Base-by-base conservation (phyloP, 1,140 invertebrate genomes). In the Ectropis grisescens region DNA sequence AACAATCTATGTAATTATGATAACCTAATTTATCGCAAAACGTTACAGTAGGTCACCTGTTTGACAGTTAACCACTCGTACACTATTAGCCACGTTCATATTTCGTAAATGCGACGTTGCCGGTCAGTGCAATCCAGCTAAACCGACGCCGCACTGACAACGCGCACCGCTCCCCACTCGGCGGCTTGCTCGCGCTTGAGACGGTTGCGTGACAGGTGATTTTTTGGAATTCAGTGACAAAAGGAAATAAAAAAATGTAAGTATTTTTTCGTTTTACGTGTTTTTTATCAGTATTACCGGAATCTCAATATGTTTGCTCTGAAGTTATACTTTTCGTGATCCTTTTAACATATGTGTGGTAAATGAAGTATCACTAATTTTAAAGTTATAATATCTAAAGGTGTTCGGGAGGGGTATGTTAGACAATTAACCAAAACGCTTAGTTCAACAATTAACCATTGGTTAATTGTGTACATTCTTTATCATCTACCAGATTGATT, bases 51-150 rank as follows among this genome's bases (percentile, higher is more conserved):
- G n/a, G 19, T 22, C 4, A 22, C 19, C 4, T 22, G 19, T 22
- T 9, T 5, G 9, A 22, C 19, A 22, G 4, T 22, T 22, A 22
- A 22, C 19, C 19, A 22, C 11, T n/a, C 16, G 13, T 12, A 13
- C 23, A 12, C 12, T 25, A 25, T 33, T 26, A 26, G n/a, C 13
- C 24, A 33, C 26, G 26, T 33, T 33, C 16, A 35, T 35, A 28
- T n/a, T 26, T 26, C n/a, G 10, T 6, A 26, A 26, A 26, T 28
- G 22, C 11, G 12, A 31, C 19, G 13, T 16, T 24, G n/a, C 12
- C 11, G n/a, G 3, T n/a, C 13, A 7, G 13, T 16, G 13, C 29
- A 2, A 14, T n/a, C 0, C 13, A 2, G 29, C 11, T 9, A 13
- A 15, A 3, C 8, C 13, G 13, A 10, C 8, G 8, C 8, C 13